Conservation (phyloP, 2,797 vertebrate genomes). For the Saxicola maurus region DNA sequence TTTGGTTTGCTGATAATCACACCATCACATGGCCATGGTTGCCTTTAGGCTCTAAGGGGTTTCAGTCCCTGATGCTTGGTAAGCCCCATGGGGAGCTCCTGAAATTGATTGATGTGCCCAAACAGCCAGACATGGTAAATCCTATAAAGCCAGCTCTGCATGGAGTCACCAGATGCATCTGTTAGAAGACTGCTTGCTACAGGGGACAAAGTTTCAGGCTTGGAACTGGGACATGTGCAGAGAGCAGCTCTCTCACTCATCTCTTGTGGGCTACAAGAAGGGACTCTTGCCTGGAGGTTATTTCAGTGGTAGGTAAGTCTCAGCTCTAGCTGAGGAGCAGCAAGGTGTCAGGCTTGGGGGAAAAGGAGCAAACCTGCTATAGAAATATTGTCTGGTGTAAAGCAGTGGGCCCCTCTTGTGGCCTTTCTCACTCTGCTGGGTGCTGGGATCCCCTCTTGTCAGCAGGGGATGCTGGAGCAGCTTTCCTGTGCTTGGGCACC, state of each 20-base stretch:
- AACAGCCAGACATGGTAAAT: not conserved
- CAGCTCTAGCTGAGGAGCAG: not conserved
- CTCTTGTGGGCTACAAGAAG: not conserved
- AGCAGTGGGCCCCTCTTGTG: not conserved
- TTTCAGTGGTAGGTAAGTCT: not conserved
- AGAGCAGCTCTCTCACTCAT: not conserved
- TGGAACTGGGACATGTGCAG: not conserved
- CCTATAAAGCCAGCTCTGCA: not conserved
- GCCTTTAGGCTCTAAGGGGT: not conserved
- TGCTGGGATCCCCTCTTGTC: not conserved
- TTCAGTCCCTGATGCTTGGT: not conserved
- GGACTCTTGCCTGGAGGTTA: not conserved
- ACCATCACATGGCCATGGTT: not conserved
- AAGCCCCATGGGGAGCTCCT: not conserved
- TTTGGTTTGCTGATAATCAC: not conserved
- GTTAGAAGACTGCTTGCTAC: not conserved
- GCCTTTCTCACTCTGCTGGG: not conserved
- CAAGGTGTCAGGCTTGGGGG: not conserved
- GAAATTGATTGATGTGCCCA: not conserved
- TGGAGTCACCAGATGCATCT: not conserved
- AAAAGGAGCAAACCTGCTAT: not conserved
- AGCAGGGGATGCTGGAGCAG: not conserved
- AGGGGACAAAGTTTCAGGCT: not conserved
- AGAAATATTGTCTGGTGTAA: not conserved
- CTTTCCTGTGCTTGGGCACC: fast-evolving